These are phyloP conservation scores for Pachliopta kotzebuea DNA, from an alignment of 2,888 invertebrate species.

Conservation along the genomic window DNA sequence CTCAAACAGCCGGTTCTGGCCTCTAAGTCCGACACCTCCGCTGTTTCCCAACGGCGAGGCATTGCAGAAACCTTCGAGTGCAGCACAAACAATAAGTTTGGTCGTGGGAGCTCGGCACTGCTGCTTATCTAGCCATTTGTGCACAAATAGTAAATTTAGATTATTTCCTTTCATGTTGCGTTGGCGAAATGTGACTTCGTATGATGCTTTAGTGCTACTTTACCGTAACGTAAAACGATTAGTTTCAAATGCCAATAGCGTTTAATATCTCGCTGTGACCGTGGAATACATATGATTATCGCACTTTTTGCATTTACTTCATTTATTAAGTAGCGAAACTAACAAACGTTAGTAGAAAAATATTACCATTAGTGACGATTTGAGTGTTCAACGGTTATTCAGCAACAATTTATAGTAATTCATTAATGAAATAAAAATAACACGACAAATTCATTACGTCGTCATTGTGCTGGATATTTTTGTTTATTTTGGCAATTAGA, in stretches of 20 bases:
- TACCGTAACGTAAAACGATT: slow-evolving; percentile 39
- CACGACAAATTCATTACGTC: too few species aligned
- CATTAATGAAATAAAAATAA: neutral
- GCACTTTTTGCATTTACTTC: slow-evolving; percentile 37
- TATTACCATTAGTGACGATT: slow-evolving; percentile 37
- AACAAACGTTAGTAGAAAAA: slow-evolving; percentile 39
- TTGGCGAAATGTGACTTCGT: slow-evolving; percentile 58
- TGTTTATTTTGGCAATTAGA: too few species aligned
- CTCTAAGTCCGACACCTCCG: slow-evolving; percentile 58
- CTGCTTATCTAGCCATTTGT: slow-evolving; percentile 50
- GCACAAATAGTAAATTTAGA: slow-evolving; percentile 59
- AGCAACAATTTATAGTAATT: neutral
- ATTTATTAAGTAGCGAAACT: slow-evolving; percentile 43
- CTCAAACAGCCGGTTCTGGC: slow-evolving; percentile 70
- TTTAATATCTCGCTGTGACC: slow-evolving; percentile 16
- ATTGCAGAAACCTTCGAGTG: slow-evolving; percentile 75
- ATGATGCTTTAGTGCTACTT: slow-evolving; percentile 43
- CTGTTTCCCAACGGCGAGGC: slow-evolving; percentile 65
- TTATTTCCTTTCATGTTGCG: slow-evolving; percentile 61
- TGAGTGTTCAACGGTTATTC: slow-evolving; percentile 30
- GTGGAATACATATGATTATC: slow-evolving; percentile 32
- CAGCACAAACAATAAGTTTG: slow-evolving; percentile 69
- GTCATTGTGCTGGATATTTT: too few species aligned
- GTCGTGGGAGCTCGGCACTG: slow-evolving; percentile 64
- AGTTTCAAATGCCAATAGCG: slow-evolving; percentile 12